Evolutionary conservation across 1,140 invertebrate species (phyloP), one percentile per base, ranked within the genome.

Genomic region (Proales similis): DNA sequence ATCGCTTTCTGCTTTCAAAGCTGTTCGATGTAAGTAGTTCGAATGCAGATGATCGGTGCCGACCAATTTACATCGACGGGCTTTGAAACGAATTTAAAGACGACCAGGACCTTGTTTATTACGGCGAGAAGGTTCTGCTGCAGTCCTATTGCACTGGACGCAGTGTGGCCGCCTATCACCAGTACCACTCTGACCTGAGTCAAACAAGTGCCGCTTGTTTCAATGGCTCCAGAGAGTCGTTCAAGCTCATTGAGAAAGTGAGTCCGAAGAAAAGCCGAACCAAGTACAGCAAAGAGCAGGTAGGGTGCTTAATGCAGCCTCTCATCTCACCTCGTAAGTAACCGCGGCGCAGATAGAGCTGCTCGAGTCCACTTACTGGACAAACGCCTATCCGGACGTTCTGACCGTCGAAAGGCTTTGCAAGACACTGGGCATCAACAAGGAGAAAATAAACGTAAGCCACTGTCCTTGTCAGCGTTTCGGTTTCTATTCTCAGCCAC

Each of bases 211-310:
- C n/a, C n/a, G n/a, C n/a, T n/a, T n/a, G n/a, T n/a, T n/a, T n/a
- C n/a, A n/a, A n/a, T 42, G 45, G 45, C 26, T 36, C 39, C 5
- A 57, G 45, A 20, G 51, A 57, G 20, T 57, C 51, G 5, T 57
- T 57, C 32, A 57, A 57, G 22, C 9, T 57, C 11, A 29, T 57
- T 20, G 51, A 57, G 45, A 57, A 57, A 57, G 45, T 57, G 14
- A 36, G 45, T 20, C 51, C 51, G 1, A 57, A 57, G 45, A 57
- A 57, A 42, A 42, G 36, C 17, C 24, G 51, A 27, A 57, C 51
- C 12, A 57, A 57, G 32, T 57, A 57, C 22, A 57, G 36, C 20
- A 57, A 57, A 57, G 51, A 57, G 12, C 51, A 57, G 45, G 33
- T 36, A 36, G 9, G 14, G 14, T 9, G 14, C 9, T 9, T 36